phyloP scores from a whole-genome alignment of 2,113 vertebrate genomes.

The Rhinolophus sinicus region DNA sequence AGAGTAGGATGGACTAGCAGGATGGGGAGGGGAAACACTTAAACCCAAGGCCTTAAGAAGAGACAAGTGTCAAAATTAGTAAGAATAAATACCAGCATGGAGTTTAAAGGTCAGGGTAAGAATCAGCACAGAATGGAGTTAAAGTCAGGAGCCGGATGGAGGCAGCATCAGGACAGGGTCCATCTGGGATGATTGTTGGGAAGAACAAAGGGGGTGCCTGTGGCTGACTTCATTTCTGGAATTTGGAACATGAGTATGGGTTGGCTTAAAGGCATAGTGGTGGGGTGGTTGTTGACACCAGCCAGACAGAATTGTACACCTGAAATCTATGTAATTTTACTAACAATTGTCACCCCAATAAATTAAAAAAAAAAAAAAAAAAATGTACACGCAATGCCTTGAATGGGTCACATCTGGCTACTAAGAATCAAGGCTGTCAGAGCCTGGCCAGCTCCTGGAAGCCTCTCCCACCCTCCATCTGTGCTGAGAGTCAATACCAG shows the following conservation, averaged over 20 bases:
- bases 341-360: no score
- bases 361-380: no score
- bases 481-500: constrained; percentile 37
- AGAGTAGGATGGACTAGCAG: neutral
- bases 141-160: neutral
- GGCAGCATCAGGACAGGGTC: neutral
- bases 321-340: no score
- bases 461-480: neutral
- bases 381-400: neutral
- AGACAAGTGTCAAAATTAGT: neutral
- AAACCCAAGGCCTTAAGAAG: neutral
- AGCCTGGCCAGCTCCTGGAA: neutral
- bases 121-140: neutral
- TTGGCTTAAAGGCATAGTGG: neutral
- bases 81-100: neutral
- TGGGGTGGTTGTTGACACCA: neutral
- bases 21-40: no score
- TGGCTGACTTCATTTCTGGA: neutral
- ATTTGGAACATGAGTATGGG: neutral
- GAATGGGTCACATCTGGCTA: neutral
- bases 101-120: neutral
- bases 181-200: rapidly evolving
- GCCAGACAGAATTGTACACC: no score
- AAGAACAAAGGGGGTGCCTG: neutral
- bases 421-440: neutral